Base-by-base conservation (phyloP, 2,113 vertebrate genomes). In the Rynchops niger region DNA sequence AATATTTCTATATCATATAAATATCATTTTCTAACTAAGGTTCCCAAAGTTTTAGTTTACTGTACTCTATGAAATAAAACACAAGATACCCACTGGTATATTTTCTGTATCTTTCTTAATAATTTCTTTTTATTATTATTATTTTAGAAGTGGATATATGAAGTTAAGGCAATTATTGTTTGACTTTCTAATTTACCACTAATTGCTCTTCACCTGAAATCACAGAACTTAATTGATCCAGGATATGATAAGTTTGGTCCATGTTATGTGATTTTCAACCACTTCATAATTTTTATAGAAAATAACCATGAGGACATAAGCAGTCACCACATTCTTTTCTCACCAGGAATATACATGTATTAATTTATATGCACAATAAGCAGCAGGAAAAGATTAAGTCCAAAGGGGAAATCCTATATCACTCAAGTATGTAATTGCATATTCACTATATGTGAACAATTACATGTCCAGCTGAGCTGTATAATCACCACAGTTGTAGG, bases 331-430 rank as follows among this genome's bases (percentile, higher is more conserved):
- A 66, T 80, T 82, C 63, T 90, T 93, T 89, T 87, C 62, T 93
- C 89, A 95, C 58, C 29, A 85, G 32, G 25, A 84, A 62, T 63
- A 73, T 52, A 69, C 20, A 38, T 55, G 6, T 67, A 77, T 77
- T 89, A 87, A 95, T 89, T 87, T 56, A 82, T 80, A 76, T 70
- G 58, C 66, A 72, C 52, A 91, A 85, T 87, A 96, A 87, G 29
- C 70, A 91, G 50, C 66, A 74, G 84, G 81, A 95, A 94, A 95
- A 80, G 62, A 66, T 82, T 80, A 95, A 91, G 27, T 95, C 94
- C 80, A 86, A 91, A 82, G 84, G 88, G 89, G 77, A 74, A 94
- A 82, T 91, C 67, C n/a, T 55, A 5, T 94, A 70, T 66, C 78
- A 66, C 32, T 77, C 30, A 87, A 87, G 38, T 62, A 79, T 0